These are phyloP conservation scores for Rostratula benghalensis DNA, from an alignment of 2,113 vertebrate species.

Conservation along the genomic window DNA sequence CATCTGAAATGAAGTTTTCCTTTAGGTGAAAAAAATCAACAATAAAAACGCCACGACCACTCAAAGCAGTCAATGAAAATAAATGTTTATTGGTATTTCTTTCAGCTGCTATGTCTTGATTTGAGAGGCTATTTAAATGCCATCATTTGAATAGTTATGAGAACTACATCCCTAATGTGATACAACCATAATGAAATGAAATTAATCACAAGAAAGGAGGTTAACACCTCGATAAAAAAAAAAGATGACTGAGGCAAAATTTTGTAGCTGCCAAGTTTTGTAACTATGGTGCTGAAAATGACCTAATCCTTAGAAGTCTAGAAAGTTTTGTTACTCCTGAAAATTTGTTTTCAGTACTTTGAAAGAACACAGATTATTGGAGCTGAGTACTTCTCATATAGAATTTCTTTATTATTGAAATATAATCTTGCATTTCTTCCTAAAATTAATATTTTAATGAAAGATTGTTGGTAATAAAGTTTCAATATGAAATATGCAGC, in stretches of 20 bases:
- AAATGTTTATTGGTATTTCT: neutral
- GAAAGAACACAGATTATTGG: neutral
- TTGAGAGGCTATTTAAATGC: neutral
- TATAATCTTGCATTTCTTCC: neutral
- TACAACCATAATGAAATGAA: neutral
- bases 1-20: neutral
- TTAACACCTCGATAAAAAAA: rapidly evolving
- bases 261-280: neutral
- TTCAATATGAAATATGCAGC: neutral
- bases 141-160: neutral
- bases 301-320: neutral
- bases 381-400: neutral
- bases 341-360: neutral
- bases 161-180: neutral
- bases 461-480: rapidly evolving
- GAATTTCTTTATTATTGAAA: neutral
- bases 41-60: rapidly evolving
- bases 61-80: neutral
- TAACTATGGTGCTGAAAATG: neutral
- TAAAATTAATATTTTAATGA: neutral
- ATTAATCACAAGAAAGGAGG: neutral
- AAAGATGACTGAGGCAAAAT: neutral
- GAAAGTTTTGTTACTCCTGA: neutral
- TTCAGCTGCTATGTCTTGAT: neutral
- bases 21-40: neutral